Conservation (phyloP, 2,888 invertebrate genomes). For the Agonopterix heracliana region DNA sequence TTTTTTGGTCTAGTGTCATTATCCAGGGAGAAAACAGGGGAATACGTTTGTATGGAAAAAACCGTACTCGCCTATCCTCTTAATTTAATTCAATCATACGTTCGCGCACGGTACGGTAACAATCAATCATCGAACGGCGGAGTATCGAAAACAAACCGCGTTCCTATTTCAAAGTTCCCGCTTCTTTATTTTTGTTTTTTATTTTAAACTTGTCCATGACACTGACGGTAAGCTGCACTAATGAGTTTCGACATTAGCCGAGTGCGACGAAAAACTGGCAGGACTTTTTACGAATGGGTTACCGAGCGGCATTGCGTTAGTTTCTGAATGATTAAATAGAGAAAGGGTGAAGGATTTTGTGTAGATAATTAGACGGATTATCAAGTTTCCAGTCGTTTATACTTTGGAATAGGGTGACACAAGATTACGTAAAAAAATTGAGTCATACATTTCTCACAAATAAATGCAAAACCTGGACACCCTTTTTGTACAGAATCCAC, state of each 20-base stretch:
- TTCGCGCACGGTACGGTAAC: constrained; percentile 28
- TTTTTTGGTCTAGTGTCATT: no score
- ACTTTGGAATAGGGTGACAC: no score
- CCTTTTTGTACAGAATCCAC: no score
- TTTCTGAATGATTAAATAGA: constrained; percentile 21
- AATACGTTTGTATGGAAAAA: no score
- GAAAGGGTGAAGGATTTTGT: constrained; percentile 21
- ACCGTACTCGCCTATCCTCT: no score
- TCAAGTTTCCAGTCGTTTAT: not conserved
- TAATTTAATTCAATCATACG: constrained; percentile 23
- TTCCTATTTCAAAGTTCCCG: constrained; percentile 61
- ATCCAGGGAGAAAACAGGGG: no score
- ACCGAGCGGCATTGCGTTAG: constrained; percentile 24
- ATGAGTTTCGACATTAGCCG: constrained; percentile 73
- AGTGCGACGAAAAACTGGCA: constrained; percentile 45
- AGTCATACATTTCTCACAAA: no score
- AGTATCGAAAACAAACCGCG: constrained; percentile 50
- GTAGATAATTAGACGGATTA: constrained; percentile 5
- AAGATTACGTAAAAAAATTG: no score
- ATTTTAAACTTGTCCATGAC: constrained; percentile 70
- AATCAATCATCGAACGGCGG: constrained; percentile 51
- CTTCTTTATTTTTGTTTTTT: constrained; percentile 39
- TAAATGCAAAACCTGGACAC: no score
- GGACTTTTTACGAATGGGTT: constrained; percentile 59
- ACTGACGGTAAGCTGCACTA: constrained; percentile 69